Base-by-base conservation (phyloP, 2,113 vertebrate species). In the Melanotaenia duboulayi region DNA sequence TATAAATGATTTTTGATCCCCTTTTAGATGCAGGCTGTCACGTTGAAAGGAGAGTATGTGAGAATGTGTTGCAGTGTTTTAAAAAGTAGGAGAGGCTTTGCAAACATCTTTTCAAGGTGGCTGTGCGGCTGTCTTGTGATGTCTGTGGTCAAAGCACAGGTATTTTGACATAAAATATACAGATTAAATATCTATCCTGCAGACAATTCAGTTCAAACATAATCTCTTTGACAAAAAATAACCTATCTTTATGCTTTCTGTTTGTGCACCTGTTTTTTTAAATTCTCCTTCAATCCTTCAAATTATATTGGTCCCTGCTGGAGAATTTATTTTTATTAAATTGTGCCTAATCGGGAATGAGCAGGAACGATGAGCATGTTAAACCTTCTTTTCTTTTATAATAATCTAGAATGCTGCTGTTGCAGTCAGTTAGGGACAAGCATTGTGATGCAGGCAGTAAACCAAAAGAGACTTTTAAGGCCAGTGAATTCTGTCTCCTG, bases 161-260 rank as follows among this genome's bases (percentile, higher is more conserved):
- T 35, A 44, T 57, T 50, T 65, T 44, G 11, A 9, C 8, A 19
- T 46, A 2, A 17, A 12, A 58, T 20, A 57, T 4, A 16, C 7
- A 50, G 23, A 77, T 66, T 55, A 52, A 58, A 62, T 48, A 25
- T 63, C 23, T 39, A 71, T 64, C 74, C 55, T 55, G 42, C 74
- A 71, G 57, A 74, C 24, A 78, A 46, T 83, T 76, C 65, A 76
- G 71, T 85, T 74, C 65, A 40, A 56, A 44, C 52, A 11, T 37
- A 65, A 76, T 76, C 32, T 44, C 57, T 49, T 39, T 62, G 52
- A 71, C 48, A 25, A 37, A n/a, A 51, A 61, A 72, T 54, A 64
- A 52, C 57, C 58, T 48, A 25, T 3, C 7, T 19, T 48, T 9
- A 35, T 6, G 32, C 32, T n/a, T 48, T 5, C 0, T 46, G 42